phyloP scores from a whole-genome alignment of 2,888 invertebrate genomes.

The Eupithecia abbreviata region DNA sequence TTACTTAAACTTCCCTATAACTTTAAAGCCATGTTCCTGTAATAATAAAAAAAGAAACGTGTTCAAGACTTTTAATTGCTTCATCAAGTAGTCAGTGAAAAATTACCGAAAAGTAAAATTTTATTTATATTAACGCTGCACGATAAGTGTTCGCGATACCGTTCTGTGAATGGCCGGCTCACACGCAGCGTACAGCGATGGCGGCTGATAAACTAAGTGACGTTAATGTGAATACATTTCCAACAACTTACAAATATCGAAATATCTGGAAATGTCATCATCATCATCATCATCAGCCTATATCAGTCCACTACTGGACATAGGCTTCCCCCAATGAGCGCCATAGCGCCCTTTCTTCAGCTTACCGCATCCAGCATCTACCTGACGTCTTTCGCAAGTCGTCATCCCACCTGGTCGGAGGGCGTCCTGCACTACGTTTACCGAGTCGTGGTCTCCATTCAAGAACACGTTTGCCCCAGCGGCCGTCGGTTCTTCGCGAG shows the following conservation, averaged over 20 bases:
- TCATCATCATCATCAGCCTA: too few species aligned
- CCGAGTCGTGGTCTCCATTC: too few species aligned
- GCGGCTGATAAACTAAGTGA: conserved; percentile 27
- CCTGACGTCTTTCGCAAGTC: too few species aligned
- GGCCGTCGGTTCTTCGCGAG: too few species aligned
- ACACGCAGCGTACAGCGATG: conserved; percentile 14
- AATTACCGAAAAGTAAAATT: conserved; percentile 41
- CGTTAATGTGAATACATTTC: conserved; percentile 4
- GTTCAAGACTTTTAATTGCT: conserved; percentile 47
- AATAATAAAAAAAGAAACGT: conserved; percentile 35
- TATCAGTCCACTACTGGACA: too few species aligned
- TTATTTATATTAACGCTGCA: conserved; percentile 35
- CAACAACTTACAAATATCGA: not conserved
- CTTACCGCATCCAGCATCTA: too few species aligned
- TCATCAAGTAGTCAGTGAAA: conserved; percentile 47
- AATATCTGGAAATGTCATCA: not conserved
- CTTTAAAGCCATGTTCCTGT: conserved; percentile 32
- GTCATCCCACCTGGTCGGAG: too few species aligned
- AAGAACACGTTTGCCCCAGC: too few species aligned
- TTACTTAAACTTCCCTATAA: conserved; percentile 26
- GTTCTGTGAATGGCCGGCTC: conserved; percentile 43
- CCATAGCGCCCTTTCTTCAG: too few species aligned
- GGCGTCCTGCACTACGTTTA: too few species aligned
- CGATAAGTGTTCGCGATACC: conserved; percentile 41
- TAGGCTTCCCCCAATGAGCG: too few species aligned